Evolutionary conservation across 2,797 vertebrate genomes (phyloP).

Genomic region (Aythya fuligula): DNA sequence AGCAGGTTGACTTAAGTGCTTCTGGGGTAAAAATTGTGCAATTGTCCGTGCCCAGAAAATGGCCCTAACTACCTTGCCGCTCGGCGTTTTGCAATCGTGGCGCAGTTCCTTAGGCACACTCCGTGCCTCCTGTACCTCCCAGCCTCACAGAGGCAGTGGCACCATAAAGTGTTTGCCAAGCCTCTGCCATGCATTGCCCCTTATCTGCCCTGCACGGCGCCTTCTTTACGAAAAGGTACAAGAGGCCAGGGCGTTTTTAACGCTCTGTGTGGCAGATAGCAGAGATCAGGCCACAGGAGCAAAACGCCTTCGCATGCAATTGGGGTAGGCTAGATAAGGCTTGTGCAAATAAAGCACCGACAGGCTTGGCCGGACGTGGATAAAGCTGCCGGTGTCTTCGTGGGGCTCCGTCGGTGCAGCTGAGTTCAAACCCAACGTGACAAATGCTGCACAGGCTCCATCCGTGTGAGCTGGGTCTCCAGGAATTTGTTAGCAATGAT

Average conservation of each 20-base stretch:
- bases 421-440: background rate
- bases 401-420: background rate
- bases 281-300: accelerated
- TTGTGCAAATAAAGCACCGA: background rate
- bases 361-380: background rate
- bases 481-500: slow-evolving; percentile 25
- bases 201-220: accelerated
- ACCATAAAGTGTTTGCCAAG: background rate
- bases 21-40: background rate
- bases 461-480: background rate
- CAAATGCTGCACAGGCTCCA: background rate
- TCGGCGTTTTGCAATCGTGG: accelerated
- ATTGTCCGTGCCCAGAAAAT: background rate
- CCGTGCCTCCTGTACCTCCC: background rate
- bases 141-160: background rate
- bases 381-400: background rate
- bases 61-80: accelerated
- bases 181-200: accelerated
- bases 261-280: background rate
- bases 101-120: accelerated
- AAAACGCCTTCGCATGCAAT: background rate
- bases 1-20: background rate
- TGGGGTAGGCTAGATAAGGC: background rate
- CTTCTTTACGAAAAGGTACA: background rate
- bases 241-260: background rate